These are phyloP conservation scores for Dascillus cervinus DNA, from an alignment of 2,888 invertebrate species.

Conservation along the genomic window DNA sequence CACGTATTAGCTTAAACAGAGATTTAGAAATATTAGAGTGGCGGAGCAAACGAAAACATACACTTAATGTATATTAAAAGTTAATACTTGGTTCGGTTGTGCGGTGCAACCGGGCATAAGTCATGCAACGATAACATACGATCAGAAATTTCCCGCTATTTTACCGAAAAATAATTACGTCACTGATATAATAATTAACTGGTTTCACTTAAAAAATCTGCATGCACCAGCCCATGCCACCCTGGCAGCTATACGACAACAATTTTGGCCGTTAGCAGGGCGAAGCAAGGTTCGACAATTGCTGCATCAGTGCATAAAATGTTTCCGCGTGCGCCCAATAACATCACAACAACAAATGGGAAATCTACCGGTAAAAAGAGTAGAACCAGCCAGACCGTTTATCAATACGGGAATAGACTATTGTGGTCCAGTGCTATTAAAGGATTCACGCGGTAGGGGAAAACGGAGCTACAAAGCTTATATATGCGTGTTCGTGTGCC, in stretches of 20 bases:
- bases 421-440: slow-evolving; percentile 17
- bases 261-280: slow-evolving; percentile 14
- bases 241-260: slow-evolving; percentile 10
- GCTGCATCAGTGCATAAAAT: slow-evolving; percentile 10
- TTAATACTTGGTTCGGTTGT: no score
- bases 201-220: slow-evolving; percentile 16
- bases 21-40: no score
- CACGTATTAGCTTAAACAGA: no score
- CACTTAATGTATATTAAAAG: no score
- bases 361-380: slow-evolving; percentile 8
- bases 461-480: slow-evolving; percentile 16
- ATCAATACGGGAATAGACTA: slow-evolving; percentile 20
- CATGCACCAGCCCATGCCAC: slow-evolving; percentile 24
- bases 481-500: slow-evolving; percentile 19
- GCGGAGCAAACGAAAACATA: no score
- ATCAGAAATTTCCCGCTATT: no score
- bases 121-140: no score
- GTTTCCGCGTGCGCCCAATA: slow-evolving; percentile 12
- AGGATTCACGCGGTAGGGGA: slow-evolving; percentile 14
- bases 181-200: slow-evolving; percentile 21
- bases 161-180: no score
- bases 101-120: no score
- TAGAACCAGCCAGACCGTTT: slow-evolving; percentile 10
- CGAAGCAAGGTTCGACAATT: slow-evolving; percentile 5
- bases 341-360: slow-evolving; percentile 11